These are phyloP conservation scores for Autographa pulchrina DNA, from an alignment of 2,888 invertebrate genomes.

Conservation along the genomic window DNA sequence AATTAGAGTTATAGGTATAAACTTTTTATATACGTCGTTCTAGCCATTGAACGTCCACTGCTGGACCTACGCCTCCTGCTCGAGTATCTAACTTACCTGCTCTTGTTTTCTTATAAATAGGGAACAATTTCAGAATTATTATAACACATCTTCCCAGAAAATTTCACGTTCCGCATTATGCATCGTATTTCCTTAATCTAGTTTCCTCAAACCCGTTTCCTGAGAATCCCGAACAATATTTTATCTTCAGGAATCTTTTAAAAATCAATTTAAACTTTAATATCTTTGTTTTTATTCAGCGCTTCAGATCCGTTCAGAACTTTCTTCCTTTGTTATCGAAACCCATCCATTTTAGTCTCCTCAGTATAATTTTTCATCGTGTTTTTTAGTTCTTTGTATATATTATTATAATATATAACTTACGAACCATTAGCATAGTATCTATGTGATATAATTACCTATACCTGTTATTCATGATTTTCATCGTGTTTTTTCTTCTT, in stretches of 20 bases:
- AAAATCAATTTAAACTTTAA: constrained; percentile 20
- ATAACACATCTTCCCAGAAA: not conserved
- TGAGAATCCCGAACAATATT: not conserved
- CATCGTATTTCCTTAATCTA: not conserved
- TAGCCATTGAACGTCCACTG: no score
- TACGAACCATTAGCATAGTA: no score
- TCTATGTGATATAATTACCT: no score
- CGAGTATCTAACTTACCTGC: no score
- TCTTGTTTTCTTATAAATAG: no score
- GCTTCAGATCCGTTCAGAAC: constrained; percentile 18
- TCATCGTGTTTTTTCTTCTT: constrained; percentile 13
- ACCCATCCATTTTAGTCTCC: constrained; percentile 20
- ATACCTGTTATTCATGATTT: not conserved
- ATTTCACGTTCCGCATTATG: not conserved
- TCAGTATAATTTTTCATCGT: constrained; percentile 24
- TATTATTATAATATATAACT: no score
- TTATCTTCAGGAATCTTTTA: not conserved
- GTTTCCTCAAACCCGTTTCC: not conserved
- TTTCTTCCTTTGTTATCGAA: constrained; percentile 25
- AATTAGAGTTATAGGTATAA: no score
- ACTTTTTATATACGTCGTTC: no score
- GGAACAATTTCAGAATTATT: no score
- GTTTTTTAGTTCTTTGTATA: constrained; percentile 19
- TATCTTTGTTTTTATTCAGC: constrained; percentile 26
- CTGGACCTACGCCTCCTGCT: no score